Evolutionary conservation across 2,797 vertebrate species (phyloP).

Genomic region (Margarornis squamiger): DNA sequence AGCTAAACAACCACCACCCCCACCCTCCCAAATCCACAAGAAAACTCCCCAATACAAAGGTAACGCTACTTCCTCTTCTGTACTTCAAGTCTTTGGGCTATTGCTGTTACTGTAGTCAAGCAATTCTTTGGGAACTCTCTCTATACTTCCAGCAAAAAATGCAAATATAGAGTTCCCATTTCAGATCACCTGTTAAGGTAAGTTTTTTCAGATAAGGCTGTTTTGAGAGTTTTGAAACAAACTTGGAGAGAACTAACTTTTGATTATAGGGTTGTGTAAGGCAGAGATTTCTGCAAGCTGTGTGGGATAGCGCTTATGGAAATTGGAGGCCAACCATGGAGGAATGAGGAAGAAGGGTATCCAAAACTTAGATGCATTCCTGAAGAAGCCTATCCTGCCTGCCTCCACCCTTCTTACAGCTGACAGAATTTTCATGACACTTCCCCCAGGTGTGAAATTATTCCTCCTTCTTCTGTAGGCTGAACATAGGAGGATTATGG

Average conservation of each 20-base stretch:
- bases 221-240: background rate
- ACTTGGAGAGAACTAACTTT: background rate
- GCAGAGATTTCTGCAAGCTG: background rate
- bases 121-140: background rate
- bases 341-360: background rate
- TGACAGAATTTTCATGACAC: conserved; percentile 1
- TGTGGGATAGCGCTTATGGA: background rate
- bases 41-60: background rate
- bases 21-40: too few relatives aligned
- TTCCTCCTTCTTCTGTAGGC: conserved; percentile 14
- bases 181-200: background rate
- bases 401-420: background rate
- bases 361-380: background rate
- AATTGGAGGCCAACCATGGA: background rate
- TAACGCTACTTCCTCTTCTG: background rate
- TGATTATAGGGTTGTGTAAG: background rate
- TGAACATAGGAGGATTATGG: background rate
- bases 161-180: background rate
- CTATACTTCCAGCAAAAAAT: background rate
- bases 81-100: background rate
- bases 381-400: background rate
- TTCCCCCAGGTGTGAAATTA: conserved; percentile 30
- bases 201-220: background rate
- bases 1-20: rapidly evolving
- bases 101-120: background rate